Evolutionary conservation across 2,888 invertebrate species (phyloP).

Genomic region (Drosophila paracracens): DNA sequence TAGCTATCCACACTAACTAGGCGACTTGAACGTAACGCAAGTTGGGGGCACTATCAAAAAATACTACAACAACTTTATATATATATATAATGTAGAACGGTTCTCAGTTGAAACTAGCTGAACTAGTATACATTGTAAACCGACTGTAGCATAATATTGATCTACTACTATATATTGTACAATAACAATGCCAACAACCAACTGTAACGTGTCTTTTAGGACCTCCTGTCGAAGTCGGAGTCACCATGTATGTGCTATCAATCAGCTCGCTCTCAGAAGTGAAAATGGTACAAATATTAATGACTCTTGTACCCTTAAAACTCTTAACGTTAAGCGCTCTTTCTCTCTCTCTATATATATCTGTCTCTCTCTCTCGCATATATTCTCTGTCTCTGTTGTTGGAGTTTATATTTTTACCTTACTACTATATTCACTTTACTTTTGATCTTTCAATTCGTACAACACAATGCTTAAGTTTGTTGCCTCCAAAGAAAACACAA

Average conservation of each 20-base stretch:
- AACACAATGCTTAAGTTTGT: slow-evolving; percentile 56
- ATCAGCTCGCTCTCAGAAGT: slow-evolving; percentile 99
- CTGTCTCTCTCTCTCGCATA: slow-evolving; percentile 32
- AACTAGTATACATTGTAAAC: slow-evolving; percentile 9
- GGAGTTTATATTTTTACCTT: slow-evolving; percentile 37
- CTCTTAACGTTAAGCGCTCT: slow-evolving; percentile 70
- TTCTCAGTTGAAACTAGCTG: slow-evolving; percentile 5
- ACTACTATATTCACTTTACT: slow-evolving; percentile 20
- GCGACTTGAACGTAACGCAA: slow-evolving; percentile 56
- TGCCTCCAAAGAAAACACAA: slow-evolving; percentile 2
- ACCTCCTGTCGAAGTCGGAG: slow-evolving; percentile 98
- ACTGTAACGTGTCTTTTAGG: slow-evolving; percentile 88
- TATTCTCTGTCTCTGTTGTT: slow-evolving; percentile 68
- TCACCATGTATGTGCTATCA: slow-evolving; percentile 99
- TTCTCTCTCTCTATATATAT: slow-evolving; percentile 44
- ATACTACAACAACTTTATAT: slow-evolving; percentile 1
- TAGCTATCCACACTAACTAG: slow-evolving; percentile 52
- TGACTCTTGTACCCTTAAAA: slow-evolving; percentile 65
- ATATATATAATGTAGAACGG: slow-evolving; percentile 20
- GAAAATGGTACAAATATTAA: slow-evolving; percentile 93
- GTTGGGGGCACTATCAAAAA: slow-evolving; percentile 36
- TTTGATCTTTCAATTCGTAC: slow-evolving; percentile 30
- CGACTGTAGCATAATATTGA: slow-evolving; percentile 18
- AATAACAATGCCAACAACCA: slow-evolving; percentile 59
- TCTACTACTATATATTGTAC: slow-evolving; percentile 2